Percentiles rank a stretch among this genome's conserved stretches.
phyloP scores from a whole-genome alignment of 2,113 vertebrate genomes.

The Rutilus rutilus region DNA sequence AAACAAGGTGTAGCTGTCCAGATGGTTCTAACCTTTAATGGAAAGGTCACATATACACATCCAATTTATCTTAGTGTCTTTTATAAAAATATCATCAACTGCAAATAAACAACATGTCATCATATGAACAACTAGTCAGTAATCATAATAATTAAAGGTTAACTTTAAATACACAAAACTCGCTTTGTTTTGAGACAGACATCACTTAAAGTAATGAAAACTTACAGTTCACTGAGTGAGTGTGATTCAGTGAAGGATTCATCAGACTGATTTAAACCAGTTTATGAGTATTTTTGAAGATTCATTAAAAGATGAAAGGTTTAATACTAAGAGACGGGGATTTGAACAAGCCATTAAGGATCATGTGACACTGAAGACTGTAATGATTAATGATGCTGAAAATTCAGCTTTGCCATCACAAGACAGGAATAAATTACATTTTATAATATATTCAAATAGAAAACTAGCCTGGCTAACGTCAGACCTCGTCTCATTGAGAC shows the following conservation, averaged over 20 bases:
- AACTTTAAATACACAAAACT: background rate
- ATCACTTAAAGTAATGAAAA: background rate
- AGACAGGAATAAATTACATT: background rate
- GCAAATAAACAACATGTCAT: background rate
- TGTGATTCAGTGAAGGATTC: background rate
- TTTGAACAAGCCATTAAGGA: too few species aligned
- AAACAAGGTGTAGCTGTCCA: conserved; percentile 6
- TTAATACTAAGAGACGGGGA: too few species aligned
- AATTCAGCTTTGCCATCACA: background rate
- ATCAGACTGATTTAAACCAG: too few species aligned
- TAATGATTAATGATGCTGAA: background rate
- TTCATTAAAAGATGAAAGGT: too few species aligned
- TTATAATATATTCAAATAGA: background rate
- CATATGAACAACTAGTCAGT: background rate
- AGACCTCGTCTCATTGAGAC: too few species aligned
- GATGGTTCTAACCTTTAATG: conserved; percentile 1
- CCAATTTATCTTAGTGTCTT: background rate
- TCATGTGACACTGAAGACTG: background rate
- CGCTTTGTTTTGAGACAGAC: background rate
- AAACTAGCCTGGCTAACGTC: too few species aligned
- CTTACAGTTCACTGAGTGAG: background rate
- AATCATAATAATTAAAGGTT: background rate
- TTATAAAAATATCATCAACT: background rate
- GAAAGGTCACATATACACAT: conserved; percentile 7
- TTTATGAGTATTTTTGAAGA: too few species aligned